Evolutionary conservation across 2,888 invertebrate genomes (phyloP), one percentile per base, ranked within the genome.

Genomic region (Zonitis immaculata): DNA sequence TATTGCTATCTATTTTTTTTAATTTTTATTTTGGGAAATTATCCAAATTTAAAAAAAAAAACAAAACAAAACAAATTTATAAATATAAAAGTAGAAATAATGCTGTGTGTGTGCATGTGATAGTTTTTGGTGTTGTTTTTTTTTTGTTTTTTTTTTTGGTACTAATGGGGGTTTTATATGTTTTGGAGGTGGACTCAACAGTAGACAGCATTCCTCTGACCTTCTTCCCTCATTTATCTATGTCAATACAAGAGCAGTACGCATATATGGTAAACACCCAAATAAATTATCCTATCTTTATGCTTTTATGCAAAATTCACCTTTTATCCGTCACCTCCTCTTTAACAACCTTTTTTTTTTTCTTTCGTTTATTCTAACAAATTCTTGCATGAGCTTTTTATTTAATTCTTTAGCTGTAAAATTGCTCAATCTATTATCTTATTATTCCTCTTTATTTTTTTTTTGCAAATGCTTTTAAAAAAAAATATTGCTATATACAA

Each of bases 151-250:
- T n/a, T n/a, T n/a, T n/a, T 32, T 62, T 62, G 54, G 59, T 69
- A 71, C 69, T 72, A 72, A 71, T 73, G 71, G 69, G 69, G 68
- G 68, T 72, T 71, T 69, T 66, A 60, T 32, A 16, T 35, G 14
- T 35, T 35, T 69, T 71, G 70, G 80, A 80, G 80, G 75, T 76
- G 79, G 79, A 80, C 74, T 75, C 77, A 75, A 76, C 78, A 76
- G 75, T 77, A 75, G 78, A 79, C 75, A 72, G 79, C 76, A 76
- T 79, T 74, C 78, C 78, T 75, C 74, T 76, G 71, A 73, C 73
- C 76, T 73, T 74, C 75, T 72, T 73, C 72, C 72, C 74, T 64
- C 70, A 70, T 63, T 66, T 73, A 71, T 75, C 76, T 74, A 73
- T 76, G 73, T 71, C 74, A 71, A 65, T 74, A 69, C 76, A 76